Conservation (phyloP, 1,140 invertebrate genomes). For the Ips nitidus region DNA sequence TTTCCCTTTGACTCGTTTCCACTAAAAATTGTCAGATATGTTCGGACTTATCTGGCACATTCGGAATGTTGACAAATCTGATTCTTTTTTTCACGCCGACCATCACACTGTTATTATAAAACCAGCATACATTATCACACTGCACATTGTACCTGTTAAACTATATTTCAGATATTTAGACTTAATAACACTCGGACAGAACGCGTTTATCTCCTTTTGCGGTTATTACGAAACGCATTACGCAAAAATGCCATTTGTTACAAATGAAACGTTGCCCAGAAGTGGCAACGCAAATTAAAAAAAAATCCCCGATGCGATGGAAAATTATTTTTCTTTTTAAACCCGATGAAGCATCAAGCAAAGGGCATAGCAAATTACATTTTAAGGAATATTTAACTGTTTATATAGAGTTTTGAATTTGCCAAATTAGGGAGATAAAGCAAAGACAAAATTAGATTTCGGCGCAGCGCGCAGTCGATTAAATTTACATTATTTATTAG, state of each 20-base stretch:
- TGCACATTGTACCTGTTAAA: too few relatives aligned
- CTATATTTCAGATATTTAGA: too few relatives aligned
- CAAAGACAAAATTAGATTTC: conserved; percentile 38
- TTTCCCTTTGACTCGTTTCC: conserved; percentile 41
- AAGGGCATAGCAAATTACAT: conserved; percentile 30
- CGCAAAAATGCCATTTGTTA: too few relatives aligned
- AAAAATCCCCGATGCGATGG: not conserved
- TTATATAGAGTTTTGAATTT: conserved; percentile 32
- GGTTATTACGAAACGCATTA: too few relatives aligned
- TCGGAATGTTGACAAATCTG: conserved; percentile 44
- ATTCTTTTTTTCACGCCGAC: too few relatives aligned
- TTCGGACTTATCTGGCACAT: conserved; percentile 42
- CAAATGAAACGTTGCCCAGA: not conserved
- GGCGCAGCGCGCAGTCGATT: conserved; percentile 35
- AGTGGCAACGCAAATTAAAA: conserved; percentile 12
- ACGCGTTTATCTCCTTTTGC: too few relatives aligned
- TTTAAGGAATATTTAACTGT: conserved; percentile 32
- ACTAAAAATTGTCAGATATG: conserved; percentile 45
- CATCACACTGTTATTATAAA: too few relatives aligned
- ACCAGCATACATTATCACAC: too few relatives aligned
- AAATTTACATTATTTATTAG: conserved; percentile 39
- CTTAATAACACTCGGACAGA: too few relatives aligned
- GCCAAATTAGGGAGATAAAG: conserved; percentile 24
- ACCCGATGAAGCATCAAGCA: conserved; percentile 5
- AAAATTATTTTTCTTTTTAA: not conserved